These are phyloP conservation scores for Romanogobio albipinnatus DNA, from an alignment of 2,113 vertebrate species.

Conservation along the genomic window DNA sequence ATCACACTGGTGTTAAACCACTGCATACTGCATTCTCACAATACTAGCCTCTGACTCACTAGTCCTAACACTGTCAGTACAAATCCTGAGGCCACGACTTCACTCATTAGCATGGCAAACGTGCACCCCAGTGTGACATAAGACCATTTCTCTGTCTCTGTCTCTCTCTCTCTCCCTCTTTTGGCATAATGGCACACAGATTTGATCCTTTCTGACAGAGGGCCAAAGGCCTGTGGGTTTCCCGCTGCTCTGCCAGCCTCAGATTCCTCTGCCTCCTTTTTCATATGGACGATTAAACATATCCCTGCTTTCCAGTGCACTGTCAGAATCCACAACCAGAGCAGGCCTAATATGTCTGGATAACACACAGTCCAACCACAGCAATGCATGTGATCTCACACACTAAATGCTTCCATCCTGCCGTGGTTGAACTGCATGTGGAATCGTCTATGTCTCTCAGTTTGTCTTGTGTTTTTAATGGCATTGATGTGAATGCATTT, in stretches of 20 bases:
- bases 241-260: conserved; percentile 46
- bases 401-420: conserved; percentile 23
- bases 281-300: conserved; percentile 28
- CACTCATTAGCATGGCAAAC: conserved; percentile 45
- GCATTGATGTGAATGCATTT: not conserved
- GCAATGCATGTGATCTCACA: conserved; percentile 18
- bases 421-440: not conserved
- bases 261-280: conserved; percentile 37
- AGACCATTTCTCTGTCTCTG: not conserved
- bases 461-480: not conserved
- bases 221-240: conserved; percentile 48
- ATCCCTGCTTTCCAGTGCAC: conserved; percentile 30
- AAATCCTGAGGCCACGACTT: conserved; percentile 40
- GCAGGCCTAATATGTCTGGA: conserved; percentile 17
- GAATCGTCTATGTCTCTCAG: not conserved
- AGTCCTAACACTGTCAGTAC: conserved; percentile 55
- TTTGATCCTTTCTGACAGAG: conserved; percentile 53
- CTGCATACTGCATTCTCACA: conserved; percentile 10
- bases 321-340: conserved; percentile 42
- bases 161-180: conserved; percentile 10
- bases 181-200: conserved; percentile 56
- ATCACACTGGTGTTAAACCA: conserved; percentile 5
- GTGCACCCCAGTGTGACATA: conserved; percentile 4
- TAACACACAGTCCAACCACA: conserved; percentile 16
- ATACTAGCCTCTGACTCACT: conserved; percentile 46